Base-by-base conservation (phyloP, 2,797 vertebrate species). In the Sebastiscus tertius region DNA sequence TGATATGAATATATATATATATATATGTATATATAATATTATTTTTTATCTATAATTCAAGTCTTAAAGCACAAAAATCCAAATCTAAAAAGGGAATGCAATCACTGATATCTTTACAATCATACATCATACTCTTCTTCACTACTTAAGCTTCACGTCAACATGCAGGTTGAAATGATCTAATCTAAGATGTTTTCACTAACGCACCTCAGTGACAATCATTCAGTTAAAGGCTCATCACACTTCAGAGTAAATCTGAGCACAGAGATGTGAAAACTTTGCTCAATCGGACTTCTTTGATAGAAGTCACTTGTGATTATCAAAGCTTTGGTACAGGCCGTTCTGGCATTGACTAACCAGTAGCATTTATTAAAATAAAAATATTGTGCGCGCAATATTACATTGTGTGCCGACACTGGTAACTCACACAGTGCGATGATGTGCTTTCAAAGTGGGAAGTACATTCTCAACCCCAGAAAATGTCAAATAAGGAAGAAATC, bases 71-170 rank as follows among this genome's bases (percentile, higher is more conserved):
- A 34, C 20, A 39, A 70, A 72, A 62, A 72, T 81, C 14, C 75
- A 78, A 24, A 59, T 83, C 10, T 55, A 75, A 16, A 71, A 71
- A 75, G 13, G 91, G 90, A 91, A 94, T 92, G 90, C 68, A 79
- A 20, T 84, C 36, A 36, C 24, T 85, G 11, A 78, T 80, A 73
- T 65, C 24, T 82, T 42, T 11, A 84, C 9, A 54, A 77, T 49
- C 29, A 65, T 12, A 59, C 1, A 63, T 18, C 7, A 49, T 49
- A 14, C 74, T 24, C 33, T 27, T 60, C 42, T 36, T 70, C n/a
- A 27, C 10, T 16, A 49, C 27, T 46, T 36, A 8, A 78, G 59
- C 60, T 56, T 84, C 33, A 65, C 3, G n/a, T 65, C 61, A 71
- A 63, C 79, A 76, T 18, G 29, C 69, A 64, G 68, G 66, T 0